Base-by-base conservation (phyloP, 2,797 vertebrate genomes). In the Chelmon rostratus region DNA sequence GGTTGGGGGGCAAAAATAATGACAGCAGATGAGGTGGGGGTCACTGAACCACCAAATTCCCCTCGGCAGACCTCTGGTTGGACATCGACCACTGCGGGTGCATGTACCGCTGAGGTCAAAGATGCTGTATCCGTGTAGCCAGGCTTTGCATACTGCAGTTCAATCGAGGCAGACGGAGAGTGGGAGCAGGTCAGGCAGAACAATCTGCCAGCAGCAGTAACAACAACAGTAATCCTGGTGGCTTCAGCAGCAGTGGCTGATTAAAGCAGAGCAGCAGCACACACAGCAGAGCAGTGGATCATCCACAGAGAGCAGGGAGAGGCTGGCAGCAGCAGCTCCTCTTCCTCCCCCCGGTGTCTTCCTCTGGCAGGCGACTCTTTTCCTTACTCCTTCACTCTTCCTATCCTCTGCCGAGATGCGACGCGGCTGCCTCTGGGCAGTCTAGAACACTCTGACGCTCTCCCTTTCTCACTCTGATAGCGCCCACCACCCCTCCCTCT, bases 371-470 rank as follows among this genome's bases (percentile, higher is more conserved):
- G 59, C 61, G 69, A 83, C 54, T 77, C 54, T 8, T 71, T 38
- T 37, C 54, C 59, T 79, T 73, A 50, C 82, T 65, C 62, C 66
- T 70, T 64, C 58, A 8, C 72, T 70, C 73, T 76, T 69, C 75
- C 84, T 64, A 2, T 83, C 78, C 84, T 92, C 78, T 61, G 77
- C 40, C 11, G 68, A 91, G 93, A 90, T 88, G 83, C 71, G 71
- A 85, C 88, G 53, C 68, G 6, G 44, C 83, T 79, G 78, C 73
- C 16, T 65, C 90, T 85, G 81, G 79, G 86, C 81, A 64, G 82
- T 88, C 88, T 70, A 85, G 83, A 93, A 88, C 56, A 33, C 87
- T 91, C 86, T 64, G 76, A 82, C 79, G 49, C 83, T 69, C 76
- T 85, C 72, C 74, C 84, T 83, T 82, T 46, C 88, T 76, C 77